These are phyloP conservation scores for Zaprionus taronus DNA, from an alignment of 1,140 invertebrate species.

Conservation along the genomic window DNA sequence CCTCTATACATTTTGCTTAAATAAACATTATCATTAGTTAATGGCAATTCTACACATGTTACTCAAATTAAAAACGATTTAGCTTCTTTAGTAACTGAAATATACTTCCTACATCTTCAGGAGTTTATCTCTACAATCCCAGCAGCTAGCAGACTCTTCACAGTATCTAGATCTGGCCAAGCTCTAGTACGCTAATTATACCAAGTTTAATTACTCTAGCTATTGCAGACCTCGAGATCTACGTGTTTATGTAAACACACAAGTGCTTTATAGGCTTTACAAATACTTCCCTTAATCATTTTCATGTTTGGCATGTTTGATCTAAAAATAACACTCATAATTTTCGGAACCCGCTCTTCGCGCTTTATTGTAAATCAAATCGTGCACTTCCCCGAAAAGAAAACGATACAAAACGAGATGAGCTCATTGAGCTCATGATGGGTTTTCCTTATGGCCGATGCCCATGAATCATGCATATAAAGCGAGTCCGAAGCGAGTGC, in stretches of 20 bases:
- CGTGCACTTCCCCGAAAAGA: background rate
- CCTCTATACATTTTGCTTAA: background rate
- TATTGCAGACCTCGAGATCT: background rate
- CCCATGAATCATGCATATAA: slow-evolving; percentile 37
- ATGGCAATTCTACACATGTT: background rate
- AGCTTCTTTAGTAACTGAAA: background rate
- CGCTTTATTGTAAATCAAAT: background rate
- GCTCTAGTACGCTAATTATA: background rate
- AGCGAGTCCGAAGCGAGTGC: background rate
- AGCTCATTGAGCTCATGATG: slow-evolving; percentile 34
- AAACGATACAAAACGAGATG: slow-evolving; percentile 13
- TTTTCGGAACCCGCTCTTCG: background rate
- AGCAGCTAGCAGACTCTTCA: background rate
- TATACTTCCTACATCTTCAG: background rate
- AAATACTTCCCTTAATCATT: background rate
- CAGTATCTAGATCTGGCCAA: background rate
- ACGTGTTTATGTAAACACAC: background rate
- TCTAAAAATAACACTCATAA: slow-evolving; percentile 5
- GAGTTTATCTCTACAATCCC: background rate
- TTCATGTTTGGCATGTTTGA: background rate
- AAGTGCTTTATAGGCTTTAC: too few relatives aligned
- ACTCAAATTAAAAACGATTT: background rate
- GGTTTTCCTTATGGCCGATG: slow-evolving; percentile 39
- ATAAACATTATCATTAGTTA: background rate
- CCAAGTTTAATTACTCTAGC: background rate